Base-by-base conservation (phyloP, 2,888 invertebrate genomes). In the Lobophora halterata region DNA sequence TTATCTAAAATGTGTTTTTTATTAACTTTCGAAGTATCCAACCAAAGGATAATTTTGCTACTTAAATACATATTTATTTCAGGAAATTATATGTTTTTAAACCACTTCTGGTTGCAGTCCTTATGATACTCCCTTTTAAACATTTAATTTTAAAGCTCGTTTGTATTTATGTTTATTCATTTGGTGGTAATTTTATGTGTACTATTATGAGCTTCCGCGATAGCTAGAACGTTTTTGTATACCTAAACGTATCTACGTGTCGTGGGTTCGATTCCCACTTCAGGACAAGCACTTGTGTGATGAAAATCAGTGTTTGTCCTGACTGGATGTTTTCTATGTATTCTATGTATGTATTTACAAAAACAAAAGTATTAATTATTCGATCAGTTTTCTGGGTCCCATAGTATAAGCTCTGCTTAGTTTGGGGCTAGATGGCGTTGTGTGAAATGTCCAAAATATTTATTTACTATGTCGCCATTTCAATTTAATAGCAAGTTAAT, bases 141-240 rank as follows among this genome's bases (percentile, higher is more conserved):
- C 12, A 28, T 38, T n/a, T 12, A 18, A 28, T 24, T 28, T 33
- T 23, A 39, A 32, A 10, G n/a, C 14, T 28, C n/a, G 19, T 33
- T 17, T 17, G 17, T 3, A n/a, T 3, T 14, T n/a, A 14, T 17
- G 5, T 3, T 16, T 32, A 33, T 33, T 26, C 19, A 25, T 26
- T 17, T 2, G 17, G 2, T 12, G 24, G 8, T 33, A n/a, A 5
- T 27, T 21, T 39, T 40, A 33, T 13, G 16, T 19, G 16, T 29
- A 12, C 31, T 33, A 14, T 28, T 24, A 28, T 27, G 20, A n/a
- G 14, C 32, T 31, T 27, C 17, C 17, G 31, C 26, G 26, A 31
- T 26, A 32, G 3, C 13, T 16, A 9, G 12, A 3, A 10, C 11
- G 28, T 23, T 21, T 19, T 24, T 27, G 9, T 21, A 20, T n/a